Conservation (phyloP, 2,797 vertebrate genomes). For the Eulemur mongoz region DNA sequence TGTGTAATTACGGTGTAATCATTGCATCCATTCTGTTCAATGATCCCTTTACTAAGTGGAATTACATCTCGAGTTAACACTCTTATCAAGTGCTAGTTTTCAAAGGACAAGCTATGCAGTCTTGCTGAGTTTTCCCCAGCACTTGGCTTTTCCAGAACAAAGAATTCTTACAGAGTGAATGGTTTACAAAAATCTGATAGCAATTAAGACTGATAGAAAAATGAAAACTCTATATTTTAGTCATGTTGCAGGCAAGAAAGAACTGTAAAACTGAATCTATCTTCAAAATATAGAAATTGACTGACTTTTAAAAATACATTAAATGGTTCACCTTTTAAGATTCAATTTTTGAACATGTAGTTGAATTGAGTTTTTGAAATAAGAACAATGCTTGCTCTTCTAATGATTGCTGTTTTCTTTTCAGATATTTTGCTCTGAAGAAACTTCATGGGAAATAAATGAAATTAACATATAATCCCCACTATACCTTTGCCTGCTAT, state of each 20-base stretch:
- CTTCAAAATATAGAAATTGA: constrained; percentile 51
- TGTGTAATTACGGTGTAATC: constrained; percentile 57
- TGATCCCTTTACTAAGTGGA: constrained; percentile 68
- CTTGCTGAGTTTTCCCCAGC: constrained; percentile 82
- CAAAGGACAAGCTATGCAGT: constrained; percentile 74
- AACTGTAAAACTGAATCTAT: constrained; percentile 72
- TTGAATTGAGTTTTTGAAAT: constrained; percentile 54
- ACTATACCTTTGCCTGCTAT: constrained; percentile 5
- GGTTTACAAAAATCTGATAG: constrained; percentile 84
- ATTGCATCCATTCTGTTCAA: constrained; percentile 47
- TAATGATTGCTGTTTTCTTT: background rate
- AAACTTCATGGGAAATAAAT: constrained; percentile 25
- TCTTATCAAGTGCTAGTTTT: constrained; percentile 67
- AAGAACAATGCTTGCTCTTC: background rate
- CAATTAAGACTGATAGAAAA: constrained; percentile 78
- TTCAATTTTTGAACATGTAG: constrained; percentile 19
- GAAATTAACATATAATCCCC: background rate
- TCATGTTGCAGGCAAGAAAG: constrained; percentile 78
- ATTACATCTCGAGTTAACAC: constrained; percentile 65
- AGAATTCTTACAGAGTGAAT: constrained; percentile 83
- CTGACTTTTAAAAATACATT: constrained; percentile 34
- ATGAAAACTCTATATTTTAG: constrained; percentile 82
- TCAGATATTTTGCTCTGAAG: constrained; percentile 20
- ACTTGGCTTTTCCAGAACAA: constrained; percentile 83
- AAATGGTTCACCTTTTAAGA: constrained; percentile 34